Conservation (phyloP, 2,113 vertebrate species). For the Antechinus flavipes region DNA sequence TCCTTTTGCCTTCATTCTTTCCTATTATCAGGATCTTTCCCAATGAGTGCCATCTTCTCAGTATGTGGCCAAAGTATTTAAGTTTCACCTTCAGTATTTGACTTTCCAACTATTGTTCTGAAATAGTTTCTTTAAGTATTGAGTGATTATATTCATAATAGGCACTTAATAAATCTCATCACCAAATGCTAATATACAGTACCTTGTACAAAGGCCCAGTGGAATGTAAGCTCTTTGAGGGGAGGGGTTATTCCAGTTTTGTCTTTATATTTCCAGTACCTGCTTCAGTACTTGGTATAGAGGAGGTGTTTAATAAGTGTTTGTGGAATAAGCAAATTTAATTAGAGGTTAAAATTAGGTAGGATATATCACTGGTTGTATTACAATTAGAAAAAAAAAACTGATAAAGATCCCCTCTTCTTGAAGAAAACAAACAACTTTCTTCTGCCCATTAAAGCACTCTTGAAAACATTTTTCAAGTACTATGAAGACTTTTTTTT, state of each 20-base stretch:
- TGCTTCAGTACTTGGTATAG: not conserved
- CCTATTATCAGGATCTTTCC: not conserved
- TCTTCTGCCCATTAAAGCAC: slow-evolving; percentile 26
- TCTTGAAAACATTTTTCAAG: slow-evolving; percentile 47
- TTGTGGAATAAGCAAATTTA: not conserved
- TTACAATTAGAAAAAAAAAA: slow-evolving; percentile 28
- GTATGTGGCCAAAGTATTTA: not conserved
- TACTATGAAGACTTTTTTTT: not conserved
- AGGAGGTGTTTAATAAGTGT: not conserved
- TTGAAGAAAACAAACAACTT: not conserved
- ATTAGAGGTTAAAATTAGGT: not conserved
- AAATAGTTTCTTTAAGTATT: not conserved
- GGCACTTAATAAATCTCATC: not conserved
- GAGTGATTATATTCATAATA: not conserved
- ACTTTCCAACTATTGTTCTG: not conserved
- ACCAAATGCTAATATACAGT: not conserved
- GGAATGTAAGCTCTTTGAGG: not conserved
- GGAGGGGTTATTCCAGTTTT: not conserved
- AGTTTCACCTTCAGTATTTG: not conserved
- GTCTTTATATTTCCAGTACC: too few species aligned
- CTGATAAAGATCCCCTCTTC: not conserved
- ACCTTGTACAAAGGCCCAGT: too few species aligned
- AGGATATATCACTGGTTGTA: not conserved
- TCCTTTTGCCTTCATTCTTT: not conserved
- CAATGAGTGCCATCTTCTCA: not conserved